phyloP scores from a whole-genome alignment of 2,888 invertebrate genomes.

The Drosophila peninsularis region DNA sequence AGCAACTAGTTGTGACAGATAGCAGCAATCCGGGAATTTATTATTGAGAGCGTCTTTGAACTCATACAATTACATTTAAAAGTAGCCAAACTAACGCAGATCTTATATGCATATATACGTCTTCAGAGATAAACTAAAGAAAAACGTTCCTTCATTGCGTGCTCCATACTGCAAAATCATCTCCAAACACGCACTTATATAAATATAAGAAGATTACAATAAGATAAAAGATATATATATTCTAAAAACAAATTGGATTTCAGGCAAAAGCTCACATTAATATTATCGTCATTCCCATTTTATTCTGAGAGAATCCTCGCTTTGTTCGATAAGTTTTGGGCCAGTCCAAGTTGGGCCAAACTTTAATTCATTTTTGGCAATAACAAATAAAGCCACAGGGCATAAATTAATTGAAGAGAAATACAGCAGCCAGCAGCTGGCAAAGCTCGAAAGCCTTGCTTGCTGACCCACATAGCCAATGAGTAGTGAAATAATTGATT shows the following conservation, averaged over 20 bases:
- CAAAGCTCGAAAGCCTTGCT: constrained; percentile 28
- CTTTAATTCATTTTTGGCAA: constrained; percentile 15
- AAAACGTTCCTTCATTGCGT: too few relatives aligned
- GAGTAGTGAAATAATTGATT: constrained; percentile 79
- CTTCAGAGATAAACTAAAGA: not conserved
- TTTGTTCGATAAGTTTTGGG: not conserved
- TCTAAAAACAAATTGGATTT: not conserved
- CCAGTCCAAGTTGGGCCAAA: not conserved
- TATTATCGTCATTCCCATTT: too few relatives aligned
- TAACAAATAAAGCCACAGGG: constrained; percentile 19
- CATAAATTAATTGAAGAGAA: constrained; percentile 60
- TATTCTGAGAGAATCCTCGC: not conserved
- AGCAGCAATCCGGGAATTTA: too few relatives aligned
- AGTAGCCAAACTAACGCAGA: not conserved
- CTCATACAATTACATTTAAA: not conserved
- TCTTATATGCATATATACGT: not conserved
- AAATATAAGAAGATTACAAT: not conserved
- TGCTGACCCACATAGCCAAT: constrained; percentile 79
- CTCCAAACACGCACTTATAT: not conserved
- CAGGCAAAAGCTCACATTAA: not conserved
- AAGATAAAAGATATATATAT: too few relatives aligned
- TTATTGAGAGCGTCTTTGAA: too few relatives aligned
- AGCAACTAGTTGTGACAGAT: not conserved
- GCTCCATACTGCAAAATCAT: not conserved
- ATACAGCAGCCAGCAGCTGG: constrained; percentile 35